Conservation (phyloP, 53 echinoderm and acorn worm genomes). For the Zoroaster sp. region DNA sequence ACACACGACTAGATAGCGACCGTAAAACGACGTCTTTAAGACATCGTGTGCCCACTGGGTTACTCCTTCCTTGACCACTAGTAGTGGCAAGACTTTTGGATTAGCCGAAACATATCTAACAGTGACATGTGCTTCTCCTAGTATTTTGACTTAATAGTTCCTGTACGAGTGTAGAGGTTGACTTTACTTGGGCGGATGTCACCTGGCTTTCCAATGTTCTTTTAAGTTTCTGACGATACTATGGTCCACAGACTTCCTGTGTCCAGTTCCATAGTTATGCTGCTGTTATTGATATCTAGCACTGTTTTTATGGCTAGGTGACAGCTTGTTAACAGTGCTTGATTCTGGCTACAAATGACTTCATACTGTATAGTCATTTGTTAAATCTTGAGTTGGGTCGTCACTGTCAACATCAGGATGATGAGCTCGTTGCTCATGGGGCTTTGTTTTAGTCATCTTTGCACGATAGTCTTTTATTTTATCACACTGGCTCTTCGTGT, state of each 20-base stretch:
- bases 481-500: conserved; percentile 65
- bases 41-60: too few relatives aligned
- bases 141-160: neutral
- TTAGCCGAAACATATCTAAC: neutral
- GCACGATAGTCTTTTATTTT: conserved; percentile 15
- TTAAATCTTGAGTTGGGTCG: too few relatives aligned
- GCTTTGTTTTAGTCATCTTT: neutral
- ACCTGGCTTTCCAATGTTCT: neutral
- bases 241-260: neutral
- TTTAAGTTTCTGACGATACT: neutral
- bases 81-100: conserved; percentile 23
- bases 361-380: neutral
- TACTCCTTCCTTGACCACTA: conserved; percentile 57
- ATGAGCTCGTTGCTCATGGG: neutral
- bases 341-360: conserved; percentile 35
- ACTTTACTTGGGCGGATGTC: neutral
- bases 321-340: neutral
- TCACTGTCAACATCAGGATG: conserved; percentile 16
- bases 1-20: too few relatives aligned
- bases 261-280: too few relatives aligned
- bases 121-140: conserved; percentile 40
- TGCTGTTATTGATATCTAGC: neutral
- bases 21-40: too few relatives aligned
- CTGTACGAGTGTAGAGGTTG: conserved; percentile 40
- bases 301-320: neutral